phyloP scores from a whole-genome alignment of 2,888 invertebrate genomes.

The Boloria euphrosyne region DNA sequence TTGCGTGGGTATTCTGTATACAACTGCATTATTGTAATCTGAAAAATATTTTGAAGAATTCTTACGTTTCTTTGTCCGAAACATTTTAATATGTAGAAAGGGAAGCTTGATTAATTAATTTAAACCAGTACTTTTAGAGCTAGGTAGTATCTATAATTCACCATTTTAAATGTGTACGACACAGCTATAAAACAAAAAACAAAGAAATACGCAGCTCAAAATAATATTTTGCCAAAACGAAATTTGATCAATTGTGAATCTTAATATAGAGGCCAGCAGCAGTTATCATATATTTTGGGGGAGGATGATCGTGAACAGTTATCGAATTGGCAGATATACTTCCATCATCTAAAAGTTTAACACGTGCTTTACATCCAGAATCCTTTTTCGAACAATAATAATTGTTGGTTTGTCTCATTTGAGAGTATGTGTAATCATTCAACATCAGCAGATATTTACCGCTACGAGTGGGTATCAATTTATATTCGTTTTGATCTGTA shows the following conservation, averaged over 20 bases:
- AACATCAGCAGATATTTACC: constrained; percentile 49
- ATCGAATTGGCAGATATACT: constrained; percentile 25
- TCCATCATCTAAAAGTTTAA: constrained; percentile 39
- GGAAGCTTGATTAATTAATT: neutral
- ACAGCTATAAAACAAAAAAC: neutral
- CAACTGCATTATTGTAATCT: constrained; percentile 14
- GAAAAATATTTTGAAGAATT: constrained; percentile 9
- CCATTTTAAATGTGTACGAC: too few species aligned
- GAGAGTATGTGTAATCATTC: constrained; percentile 50
- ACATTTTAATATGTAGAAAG: neutral
- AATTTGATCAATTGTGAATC: constrained; percentile 26
- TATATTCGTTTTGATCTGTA: constrained; percentile 34
- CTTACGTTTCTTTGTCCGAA: neutral
- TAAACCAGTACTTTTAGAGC: neutral
- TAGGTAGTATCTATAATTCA: too few species aligned
- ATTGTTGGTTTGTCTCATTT: constrained; percentile 40
- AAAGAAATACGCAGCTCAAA: neutral
- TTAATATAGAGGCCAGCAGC: constrained; percentile 35
- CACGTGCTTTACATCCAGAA: constrained; percentile 48
- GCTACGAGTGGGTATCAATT: constrained; percentile 42
- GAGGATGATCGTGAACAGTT: constrained; percentile 35
- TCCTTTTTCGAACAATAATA: constrained; percentile 44
- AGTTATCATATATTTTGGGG: constrained; percentile 39
- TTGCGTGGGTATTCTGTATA: constrained; percentile 37
- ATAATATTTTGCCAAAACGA: neutral